A percentile compares a stretch with the other conserved stretches of the same genome.
phyloP scores from a whole-genome alignment of 2,113 vertebrate species.

The Oxygymnocypris stewartii region DNA sequence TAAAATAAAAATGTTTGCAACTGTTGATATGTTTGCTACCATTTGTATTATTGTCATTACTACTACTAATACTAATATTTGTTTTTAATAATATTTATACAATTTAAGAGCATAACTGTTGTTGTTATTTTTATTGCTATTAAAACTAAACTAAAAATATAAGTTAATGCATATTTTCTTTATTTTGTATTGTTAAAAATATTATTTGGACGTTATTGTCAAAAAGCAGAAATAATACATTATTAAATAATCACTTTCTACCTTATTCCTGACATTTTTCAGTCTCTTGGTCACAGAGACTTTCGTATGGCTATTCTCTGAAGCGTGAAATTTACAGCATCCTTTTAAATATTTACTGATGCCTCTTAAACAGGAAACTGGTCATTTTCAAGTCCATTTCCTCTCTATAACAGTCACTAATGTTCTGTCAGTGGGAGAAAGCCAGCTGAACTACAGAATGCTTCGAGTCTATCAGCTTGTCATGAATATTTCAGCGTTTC shows the following conservation, averaged over 20 bases:
- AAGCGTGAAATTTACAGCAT: conserved; percentile 1
- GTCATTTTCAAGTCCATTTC: conserved; percentile 28
- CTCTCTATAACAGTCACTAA: conserved; percentile 12
- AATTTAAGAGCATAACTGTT: not conserved
- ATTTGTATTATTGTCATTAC: not conserved
- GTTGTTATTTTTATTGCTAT: not conserved
- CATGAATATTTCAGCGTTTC: conserved; percentile 51
- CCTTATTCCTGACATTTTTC: not conserved
- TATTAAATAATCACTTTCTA: not conserved
- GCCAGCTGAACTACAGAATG: conserved; percentile 4
- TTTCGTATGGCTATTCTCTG: not conserved
- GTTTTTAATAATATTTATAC: not conserved
- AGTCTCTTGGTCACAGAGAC: not conserved
- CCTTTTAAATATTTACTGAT: conserved; percentile 18
- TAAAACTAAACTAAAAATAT: not conserved
- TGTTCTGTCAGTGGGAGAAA: conserved; percentile 17
- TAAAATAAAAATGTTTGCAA: not conserved
- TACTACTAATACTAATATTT: not conserved
- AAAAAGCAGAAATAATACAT: not conserved
- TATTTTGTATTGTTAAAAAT: not conserved
- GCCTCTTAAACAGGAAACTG: conserved; percentile 21
- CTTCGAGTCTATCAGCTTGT: conserved; percentile 21
- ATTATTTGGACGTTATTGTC: not conserved
- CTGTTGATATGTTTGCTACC: not conserved
- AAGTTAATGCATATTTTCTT: not conserved